These are phyloP conservation scores for Chaetodon trifasciatus DNA, from an alignment of 2,797 vertebrate species.

Conservation along the genomic window DNA sequence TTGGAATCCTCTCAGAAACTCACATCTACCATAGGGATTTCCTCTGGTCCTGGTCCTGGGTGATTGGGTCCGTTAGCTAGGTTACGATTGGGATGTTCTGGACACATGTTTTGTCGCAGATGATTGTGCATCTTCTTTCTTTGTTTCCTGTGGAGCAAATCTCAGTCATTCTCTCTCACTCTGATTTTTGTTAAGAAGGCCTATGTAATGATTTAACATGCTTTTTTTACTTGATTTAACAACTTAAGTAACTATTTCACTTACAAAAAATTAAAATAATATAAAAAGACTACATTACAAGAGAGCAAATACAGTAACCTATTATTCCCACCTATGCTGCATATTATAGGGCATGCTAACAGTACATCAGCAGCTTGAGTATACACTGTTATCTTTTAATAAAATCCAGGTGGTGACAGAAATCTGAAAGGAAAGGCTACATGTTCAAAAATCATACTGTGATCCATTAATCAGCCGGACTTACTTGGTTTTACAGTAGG, in stretches of 20 bases:
- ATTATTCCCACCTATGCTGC: not conserved
- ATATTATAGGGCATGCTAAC: not conserved
- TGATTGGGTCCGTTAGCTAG: conserved; percentile 96
- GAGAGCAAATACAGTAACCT: not conserved
- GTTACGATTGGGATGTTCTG: conserved; percentile 94
- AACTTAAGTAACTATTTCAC: not conserved
- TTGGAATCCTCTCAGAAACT: conserved; percentile 72
- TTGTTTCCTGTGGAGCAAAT: conserved; percentile 89
- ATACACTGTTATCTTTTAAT: not conserved
- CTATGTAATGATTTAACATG: not conserved
- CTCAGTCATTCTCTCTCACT: not conserved
- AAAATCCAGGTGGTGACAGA: conserved; percentile 12
- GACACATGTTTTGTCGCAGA: conserved; percentile 96
- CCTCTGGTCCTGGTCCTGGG: conserved; percentile 95
- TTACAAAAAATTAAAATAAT: not conserved
- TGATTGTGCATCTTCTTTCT: conserved; percentile 98
- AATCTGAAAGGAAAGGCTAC: conserved; percentile 4
- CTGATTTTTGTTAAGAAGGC: not conserved
- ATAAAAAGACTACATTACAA: not conserved
- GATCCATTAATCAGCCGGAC: conserved; percentile 71
- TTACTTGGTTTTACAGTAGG: conserved; percentile 99
- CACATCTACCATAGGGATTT: conserved; percentile 97
- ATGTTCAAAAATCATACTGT: conserved; percentile 6
- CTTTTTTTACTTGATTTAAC: not conserved
- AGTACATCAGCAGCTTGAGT: not conserved